Conservation (phyloP, 2,888 invertebrate genomes). For the Perizoma affinitatum region DNA sequence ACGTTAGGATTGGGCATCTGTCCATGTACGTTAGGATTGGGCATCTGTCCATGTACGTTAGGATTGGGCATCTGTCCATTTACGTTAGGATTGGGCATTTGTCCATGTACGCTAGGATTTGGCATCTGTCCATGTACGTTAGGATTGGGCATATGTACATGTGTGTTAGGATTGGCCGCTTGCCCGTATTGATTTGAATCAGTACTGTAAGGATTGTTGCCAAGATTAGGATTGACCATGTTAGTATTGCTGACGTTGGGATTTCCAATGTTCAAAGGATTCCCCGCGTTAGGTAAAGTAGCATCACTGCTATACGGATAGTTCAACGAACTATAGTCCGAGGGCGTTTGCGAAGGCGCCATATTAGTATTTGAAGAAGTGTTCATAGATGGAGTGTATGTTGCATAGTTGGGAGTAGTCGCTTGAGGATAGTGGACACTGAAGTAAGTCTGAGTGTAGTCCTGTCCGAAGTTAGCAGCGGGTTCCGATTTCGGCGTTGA, state of each 20-base stretch:
- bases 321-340: conserved; percentile 58
- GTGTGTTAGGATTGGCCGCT: conserved; percentile 2
- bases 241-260: conserved; percentile 9
- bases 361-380: conserved; percentile 55
- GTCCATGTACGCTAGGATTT: background rate
- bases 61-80: conserved; percentile 15
- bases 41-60: background rate
- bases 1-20: conserved; percentile 7
- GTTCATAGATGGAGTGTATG: conserved; percentile 64
- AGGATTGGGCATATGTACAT: conserved; percentile 1
- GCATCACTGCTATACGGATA: conserved; percentile 55
- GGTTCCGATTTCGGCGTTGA: conserved; percentile 55
- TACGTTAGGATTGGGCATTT: background rate
- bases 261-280: conserved; percentile 5
- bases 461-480: conserved; percentile 44
- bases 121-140: conserved; percentile 2
- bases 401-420: conserved; percentile 59
- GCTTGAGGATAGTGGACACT: conserved; percentile 65
- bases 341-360: conserved; percentile 55
- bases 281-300: conserved; percentile 1
- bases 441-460: conserved; percentile 71
- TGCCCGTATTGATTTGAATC: no score
- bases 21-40: background rate
- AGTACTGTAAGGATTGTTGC: conserved; percentile 1
- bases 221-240: background rate